Conservation (phyloP, 2,113 vertebrate species). For the Phalacrocorax brasilianus region DNA sequence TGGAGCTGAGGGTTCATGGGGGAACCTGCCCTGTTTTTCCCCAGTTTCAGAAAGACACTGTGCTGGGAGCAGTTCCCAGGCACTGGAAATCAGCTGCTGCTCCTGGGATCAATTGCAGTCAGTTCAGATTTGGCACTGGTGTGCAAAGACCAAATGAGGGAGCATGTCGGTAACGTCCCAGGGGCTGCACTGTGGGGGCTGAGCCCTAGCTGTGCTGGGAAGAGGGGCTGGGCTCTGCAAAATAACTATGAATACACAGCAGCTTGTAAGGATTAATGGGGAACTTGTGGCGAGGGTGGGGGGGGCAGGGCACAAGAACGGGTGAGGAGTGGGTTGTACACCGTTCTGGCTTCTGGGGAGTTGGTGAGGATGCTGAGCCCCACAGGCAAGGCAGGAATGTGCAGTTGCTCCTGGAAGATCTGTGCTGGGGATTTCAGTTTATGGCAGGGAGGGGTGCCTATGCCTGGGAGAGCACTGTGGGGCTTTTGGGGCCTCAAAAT, state of each 20-base stretch:
- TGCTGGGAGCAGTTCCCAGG: background rate
- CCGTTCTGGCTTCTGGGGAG: background rate
- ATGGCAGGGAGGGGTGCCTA: background rate
- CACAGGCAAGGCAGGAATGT: rapidly evolving
- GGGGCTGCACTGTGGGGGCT: background rate
- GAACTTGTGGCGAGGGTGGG: background rate
- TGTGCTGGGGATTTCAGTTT: background rate
- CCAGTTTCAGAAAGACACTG: background rate
- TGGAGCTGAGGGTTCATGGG: conserved; percentile 42
- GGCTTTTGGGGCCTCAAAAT: background rate
- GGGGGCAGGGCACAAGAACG: background rate
- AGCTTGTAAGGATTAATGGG: background rate
- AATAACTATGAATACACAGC: background rate
- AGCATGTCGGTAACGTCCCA: rapidly evolving
- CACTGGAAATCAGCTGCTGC: background rate
- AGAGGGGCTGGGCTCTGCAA: background rate
- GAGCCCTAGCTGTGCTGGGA: background rate
- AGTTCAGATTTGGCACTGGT: background rate
- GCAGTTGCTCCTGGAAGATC: background rate
- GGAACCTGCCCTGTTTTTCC: conserved; percentile 44
- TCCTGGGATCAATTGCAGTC: rapidly evolving
- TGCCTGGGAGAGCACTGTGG: background rate
- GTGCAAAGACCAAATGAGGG: rapidly evolving
- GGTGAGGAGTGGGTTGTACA: rapidly evolving
- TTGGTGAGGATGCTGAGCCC: background rate